phyloP scores from a whole-genome alignment of 1,140 invertebrate genomes.

The Bombus turneri region DNA sequence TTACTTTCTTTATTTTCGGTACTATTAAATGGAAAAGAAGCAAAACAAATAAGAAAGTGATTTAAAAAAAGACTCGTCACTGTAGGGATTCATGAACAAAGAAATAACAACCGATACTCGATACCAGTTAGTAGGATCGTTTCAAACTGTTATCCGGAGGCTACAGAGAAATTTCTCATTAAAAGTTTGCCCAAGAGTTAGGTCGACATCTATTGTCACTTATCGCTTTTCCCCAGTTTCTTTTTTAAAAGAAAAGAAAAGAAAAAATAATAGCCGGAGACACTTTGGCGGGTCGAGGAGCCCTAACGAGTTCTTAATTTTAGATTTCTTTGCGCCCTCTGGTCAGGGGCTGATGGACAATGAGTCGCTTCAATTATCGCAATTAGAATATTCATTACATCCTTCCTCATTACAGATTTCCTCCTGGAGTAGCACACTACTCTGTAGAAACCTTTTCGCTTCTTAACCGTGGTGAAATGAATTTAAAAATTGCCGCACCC shows the following conservation, averaged over 20 bases:
- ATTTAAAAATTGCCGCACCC: neutral
- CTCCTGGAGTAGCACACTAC: neutral
- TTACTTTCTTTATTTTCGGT: neutral
- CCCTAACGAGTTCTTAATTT: slow-evolving; percentile 52
- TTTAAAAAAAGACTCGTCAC: neutral
- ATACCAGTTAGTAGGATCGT: slow-evolving; percentile 22
- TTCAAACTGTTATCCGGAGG: slow-evolving; percentile 5
- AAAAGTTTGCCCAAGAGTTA: slow-evolving; percentile 39
- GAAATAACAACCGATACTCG: slow-evolving; percentile 23
- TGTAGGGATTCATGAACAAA: neutral
- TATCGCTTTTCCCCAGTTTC: slow-evolving; percentile 42
- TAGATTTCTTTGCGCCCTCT: neutral
- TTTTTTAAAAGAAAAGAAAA: neutral
- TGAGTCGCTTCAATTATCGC: slow-evolving; percentile 45
- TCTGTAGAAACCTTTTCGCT: neutral
- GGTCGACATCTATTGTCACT: slow-evolving; percentile 41
- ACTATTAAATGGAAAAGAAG: neutral
- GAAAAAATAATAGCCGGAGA: slow-evolving; percentile 29
- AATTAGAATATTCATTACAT: slow-evolving; percentile 54
- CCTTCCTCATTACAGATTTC: slow-evolving; percentile 40
- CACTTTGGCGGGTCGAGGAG: neutral
- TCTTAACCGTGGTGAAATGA: neutral
- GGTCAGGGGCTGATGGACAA: slow-evolving; percentile 18
- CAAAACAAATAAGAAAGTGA: neutral
- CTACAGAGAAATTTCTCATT: slow-evolving; percentile 45